Conservation (phyloP, 2,888 invertebrate species). For the Bombyx huttoni region DNA sequence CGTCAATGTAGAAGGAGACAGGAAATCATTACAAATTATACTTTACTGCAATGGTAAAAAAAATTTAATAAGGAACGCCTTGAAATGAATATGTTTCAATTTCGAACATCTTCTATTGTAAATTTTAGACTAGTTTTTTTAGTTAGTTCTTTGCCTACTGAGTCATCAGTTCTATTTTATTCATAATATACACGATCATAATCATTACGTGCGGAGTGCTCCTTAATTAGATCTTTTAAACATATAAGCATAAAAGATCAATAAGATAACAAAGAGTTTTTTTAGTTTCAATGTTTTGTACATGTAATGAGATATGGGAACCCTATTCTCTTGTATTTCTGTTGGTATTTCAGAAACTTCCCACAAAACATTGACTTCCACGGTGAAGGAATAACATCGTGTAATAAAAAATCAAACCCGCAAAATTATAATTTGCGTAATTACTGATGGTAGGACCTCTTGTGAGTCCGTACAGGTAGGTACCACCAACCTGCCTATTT, state of each 20-base stretch:
- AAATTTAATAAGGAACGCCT: neutral
- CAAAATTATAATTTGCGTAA: too few relatives aligned
- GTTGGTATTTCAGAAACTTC: too few relatives aligned
- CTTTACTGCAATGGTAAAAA: neutral
- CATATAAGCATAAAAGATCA: slow-evolving; percentile 6
- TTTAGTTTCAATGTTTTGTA: too few relatives aligned
- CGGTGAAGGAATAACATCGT: too few relatives aligned
- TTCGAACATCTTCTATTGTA: neutral
- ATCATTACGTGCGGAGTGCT: neutral
- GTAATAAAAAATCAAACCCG: too few relatives aligned
- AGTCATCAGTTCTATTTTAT: neutral
- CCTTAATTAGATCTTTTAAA: neutral
- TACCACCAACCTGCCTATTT: too few relatives aligned
- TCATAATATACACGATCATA: neutral
- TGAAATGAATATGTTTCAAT: neutral
- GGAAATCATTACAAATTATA: slow-evolving; percentile 15
- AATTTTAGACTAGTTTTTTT: neutral
- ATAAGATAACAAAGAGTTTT: neutral
- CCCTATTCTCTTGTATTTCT: too few relatives aligned
- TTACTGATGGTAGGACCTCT: too few relatives aligned
- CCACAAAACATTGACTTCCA: too few relatives aligned
- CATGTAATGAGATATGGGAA: too few relatives aligned
- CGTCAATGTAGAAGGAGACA: slow-evolving; percentile 9
- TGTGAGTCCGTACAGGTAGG: too few relatives aligned
- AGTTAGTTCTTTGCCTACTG: neutral